Base-by-base conservation (phyloP, 2,113 vertebrate species). In the Bucco capensis region DNA sequence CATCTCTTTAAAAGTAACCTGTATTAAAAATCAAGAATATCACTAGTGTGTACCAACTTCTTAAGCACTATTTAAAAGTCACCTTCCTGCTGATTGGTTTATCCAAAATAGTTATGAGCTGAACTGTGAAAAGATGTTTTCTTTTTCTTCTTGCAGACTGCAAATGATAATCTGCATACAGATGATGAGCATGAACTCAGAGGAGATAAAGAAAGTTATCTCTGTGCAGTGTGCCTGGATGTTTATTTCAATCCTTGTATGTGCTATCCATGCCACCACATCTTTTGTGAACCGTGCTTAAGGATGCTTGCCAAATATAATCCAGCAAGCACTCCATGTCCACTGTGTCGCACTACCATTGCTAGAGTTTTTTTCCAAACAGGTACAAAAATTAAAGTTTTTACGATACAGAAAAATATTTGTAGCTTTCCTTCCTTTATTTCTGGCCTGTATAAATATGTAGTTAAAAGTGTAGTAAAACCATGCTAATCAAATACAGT, bases 251-350 rank as follows among this genome's bases (percentile, higher is more conserved):
- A 98, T 91, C 99, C 99, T 8, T 97, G 98, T 91, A 98, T 98
- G 98, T 99, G 99, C 87, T 98, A 98, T 79, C 98, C 98, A 38
- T 99, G 99, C 78, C 98, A 96, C 19, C 99, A 99, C 88, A 96
- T 99, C 94, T 99, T 99, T 97, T 99, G 98, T 78, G 99, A 99
- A 96, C 98, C 98, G 66, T 99, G 98, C 93, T 97, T 99, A 83
- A 98, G 98, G 73, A 99, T 97, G 5, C 98, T 99, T 73, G 98
- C 98, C 94, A 98, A 97, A 97, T 98, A 98, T 96, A 98, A 98
- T 72, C 97, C 97, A n/a, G 74, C 96, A 86, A 98, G 86, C 92
- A 98, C 98, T 11, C 98, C 98, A 22, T 99, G 99, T 94, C 99
- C 99, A 1, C 96, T 99, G 57, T 99, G 98, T 92, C 98, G 98